Evolutionary conservation across 2,797 vertebrate species (phyloP), one percentile per base, ranked within the genome.

Genomic region (Poecilia gillii): DNA sequence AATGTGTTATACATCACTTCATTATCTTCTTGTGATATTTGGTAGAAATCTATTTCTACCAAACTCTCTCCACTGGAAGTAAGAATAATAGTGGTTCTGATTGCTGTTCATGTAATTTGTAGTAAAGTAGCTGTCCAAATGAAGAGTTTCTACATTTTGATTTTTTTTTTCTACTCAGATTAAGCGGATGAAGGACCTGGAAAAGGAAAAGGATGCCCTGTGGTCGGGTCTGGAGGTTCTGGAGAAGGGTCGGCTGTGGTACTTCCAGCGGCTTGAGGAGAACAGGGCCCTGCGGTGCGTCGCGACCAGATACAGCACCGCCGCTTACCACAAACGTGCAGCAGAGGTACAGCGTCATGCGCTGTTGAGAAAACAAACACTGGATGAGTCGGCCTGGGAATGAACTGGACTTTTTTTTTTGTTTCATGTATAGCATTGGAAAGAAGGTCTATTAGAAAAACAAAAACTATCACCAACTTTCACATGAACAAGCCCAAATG

Each of bases 171-270:
- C 18, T 25, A 62, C 74, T 25, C 84, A 97, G 97, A 88, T 97
- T 73, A 97, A 94, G 86, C 95, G 80, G 46, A 90, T 96, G 87
- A 96, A 93, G 84, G 95, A 96, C 64, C 84, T 97, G 74, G 97
- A 97, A 88, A 89, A 92, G 76, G 94, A 97, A 86, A 96, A 96
- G 74, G 97, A 97, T 1, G 92, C 90, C 28, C 95, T 97, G 59
- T 95, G 94, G 90, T 93, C 92, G 4, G 97, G 97, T 8, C 86
- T 97, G 86, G 95, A 97, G 85, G 88, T 96, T 73, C 91, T 97
- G 82, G 94, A 97, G 25, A 95, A 86, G 41, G 77, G 95, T 62
- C 93, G 92, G 4, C 85, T 93, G 73, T 97, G 97, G 96, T 97
- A 96, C 85, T 89, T 91, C 36, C 91, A 93, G 73, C 89, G 11